Percentiles rank a stretch among this genome's conserved stretches.
Evolutionary conservation across 1,140 invertebrate species (phyloP).

Genomic region (Eumaeus atala): DNA sequence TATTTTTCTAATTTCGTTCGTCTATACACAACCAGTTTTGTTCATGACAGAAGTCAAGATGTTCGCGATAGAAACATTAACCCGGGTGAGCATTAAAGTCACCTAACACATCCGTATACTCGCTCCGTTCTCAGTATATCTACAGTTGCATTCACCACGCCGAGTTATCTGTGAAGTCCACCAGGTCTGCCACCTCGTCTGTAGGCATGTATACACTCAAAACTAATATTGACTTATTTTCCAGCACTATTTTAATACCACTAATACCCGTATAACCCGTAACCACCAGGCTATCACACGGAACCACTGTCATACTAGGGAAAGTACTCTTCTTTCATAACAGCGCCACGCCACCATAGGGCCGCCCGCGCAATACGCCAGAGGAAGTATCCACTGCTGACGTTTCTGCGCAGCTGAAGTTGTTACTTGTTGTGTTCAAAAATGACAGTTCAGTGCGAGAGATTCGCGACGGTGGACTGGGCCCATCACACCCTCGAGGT

Average conservation of each 20-base stretch:
- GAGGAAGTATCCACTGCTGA: conserved; percentile 23
- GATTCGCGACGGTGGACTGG: too few species aligned
- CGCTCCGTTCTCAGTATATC: conserved; percentile 10
- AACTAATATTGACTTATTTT: conserved; percentile 22
- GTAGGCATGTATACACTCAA: conserved; percentile 32
- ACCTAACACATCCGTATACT: conserved; percentile 15
- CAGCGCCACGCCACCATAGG: conserved; percentile 24
- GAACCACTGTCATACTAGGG: conserved; percentile 21
- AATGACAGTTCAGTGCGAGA: conserved; percentile 21
- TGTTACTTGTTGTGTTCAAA: conserved; percentile 11
- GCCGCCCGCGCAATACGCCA: conserved; percentile 22
- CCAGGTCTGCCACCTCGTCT: conserved; percentile 14
- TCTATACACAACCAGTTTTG: too few species aligned
- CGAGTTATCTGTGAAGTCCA: conserved; percentile 26
- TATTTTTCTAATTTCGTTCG: too few species aligned
- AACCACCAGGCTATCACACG: conserved; percentile 22
- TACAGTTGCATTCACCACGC: conserved; percentile 26
- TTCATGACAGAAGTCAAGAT: too few species aligned
- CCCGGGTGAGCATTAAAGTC: too few species aligned
- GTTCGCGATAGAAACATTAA: too few species aligned
- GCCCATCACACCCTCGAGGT: too few species aligned
- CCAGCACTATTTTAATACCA: conserved; percentile 23
- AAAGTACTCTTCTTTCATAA: conserved; percentile 23
- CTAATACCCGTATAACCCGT: too few species aligned
- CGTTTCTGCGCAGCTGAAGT: conserved; percentile 18